phyloP scores from a whole-genome alignment of 53 echinoderm and acorn worm species.

The Patiria pectinifera region DNA sequence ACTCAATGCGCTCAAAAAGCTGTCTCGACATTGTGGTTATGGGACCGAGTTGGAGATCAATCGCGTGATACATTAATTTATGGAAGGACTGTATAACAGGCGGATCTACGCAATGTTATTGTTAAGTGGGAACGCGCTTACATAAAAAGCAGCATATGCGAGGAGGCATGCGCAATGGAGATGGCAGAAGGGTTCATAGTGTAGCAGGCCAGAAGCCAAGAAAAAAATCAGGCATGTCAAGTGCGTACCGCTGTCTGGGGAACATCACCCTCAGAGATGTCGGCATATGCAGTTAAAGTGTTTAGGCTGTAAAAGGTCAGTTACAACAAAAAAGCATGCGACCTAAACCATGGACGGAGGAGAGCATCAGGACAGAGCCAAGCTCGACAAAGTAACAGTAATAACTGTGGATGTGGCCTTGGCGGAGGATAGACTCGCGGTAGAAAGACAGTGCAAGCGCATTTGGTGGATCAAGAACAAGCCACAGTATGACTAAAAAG shows the following conservation, averaged over 20 bases:
- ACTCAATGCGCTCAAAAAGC: neutral
- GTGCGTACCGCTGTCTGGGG: neutral
- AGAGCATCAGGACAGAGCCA: neutral
- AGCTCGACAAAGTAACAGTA: neutral
- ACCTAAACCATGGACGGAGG: neutral
- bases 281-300: no score
- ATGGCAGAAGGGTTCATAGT: neutral
- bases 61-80: neutral
- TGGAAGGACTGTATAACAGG: neutral
- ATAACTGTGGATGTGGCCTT: no score
- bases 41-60: slow-evolving; percentile 60
- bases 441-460: no score
- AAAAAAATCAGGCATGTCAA: neutral
- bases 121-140: neutral
- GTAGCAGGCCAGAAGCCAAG: neutral
- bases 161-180: slow-evolving; percentile 65
- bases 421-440: no score
- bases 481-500: no score
- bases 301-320: slow-evolving; percentile 31
- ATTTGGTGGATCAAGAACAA: no score
- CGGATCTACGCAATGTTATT: neutral
- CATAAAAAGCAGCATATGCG: slow-evolving; percentile 25
- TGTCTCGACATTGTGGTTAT: no score
- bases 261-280: no score
- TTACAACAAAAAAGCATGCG: slow-evolving; percentile 52